A percentile compares a stretch with the other conserved stretches of the same genome.
These are phyloP conservation scores for Eledona agricola DNA, from an alignment of 2,888 invertebrate genomes.

Conservation along the genomic window DNA sequence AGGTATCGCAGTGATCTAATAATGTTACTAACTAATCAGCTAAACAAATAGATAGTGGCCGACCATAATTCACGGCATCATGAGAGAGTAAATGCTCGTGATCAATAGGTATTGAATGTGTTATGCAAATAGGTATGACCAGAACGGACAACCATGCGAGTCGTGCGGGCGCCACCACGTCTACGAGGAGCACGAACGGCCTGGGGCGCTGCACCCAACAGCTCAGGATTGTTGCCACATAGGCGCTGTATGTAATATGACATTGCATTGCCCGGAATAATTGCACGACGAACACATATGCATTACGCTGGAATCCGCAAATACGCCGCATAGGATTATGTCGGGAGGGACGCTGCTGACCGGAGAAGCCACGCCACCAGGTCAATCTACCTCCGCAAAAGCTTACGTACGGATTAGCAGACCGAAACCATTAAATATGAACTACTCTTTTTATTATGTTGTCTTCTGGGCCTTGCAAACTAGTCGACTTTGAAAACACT, in stretches of 20 bases:
- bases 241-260: conserved; percentile 47
- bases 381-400: no score
- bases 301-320: conserved; percentile 55
- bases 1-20: conserved; percentile 64
- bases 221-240: conserved; percentile 53
- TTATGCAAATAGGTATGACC: conserved; percentile 60
- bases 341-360: conserved; percentile 30
- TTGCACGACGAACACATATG: conserved; percentile 55
- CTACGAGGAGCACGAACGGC: conserved; percentile 47
- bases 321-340: conserved; percentile 53
- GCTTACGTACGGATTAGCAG: no score
- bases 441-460: no score
- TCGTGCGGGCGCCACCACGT: conserved; percentile 47
- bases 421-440: no score
- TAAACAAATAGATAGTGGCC: conserved; percentile 65
- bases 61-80: conserved; percentile 63
- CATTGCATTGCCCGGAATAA: conserved; percentile 56
- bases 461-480: no score
- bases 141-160: conserved; percentile 52
- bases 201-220: conserved; percentile 54
- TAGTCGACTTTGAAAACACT: no score
- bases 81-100: conserved; percentile 61
- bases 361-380: conserved; percentile 7
- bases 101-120: conserved; percentile 64
- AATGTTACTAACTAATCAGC: conserved; percentile 65